Evolutionary conservation across 1,140 invertebrate genomes (phyloP), one percentile per base, ranked within the genome.

Genomic region (Drosophila miranda): DNA sequence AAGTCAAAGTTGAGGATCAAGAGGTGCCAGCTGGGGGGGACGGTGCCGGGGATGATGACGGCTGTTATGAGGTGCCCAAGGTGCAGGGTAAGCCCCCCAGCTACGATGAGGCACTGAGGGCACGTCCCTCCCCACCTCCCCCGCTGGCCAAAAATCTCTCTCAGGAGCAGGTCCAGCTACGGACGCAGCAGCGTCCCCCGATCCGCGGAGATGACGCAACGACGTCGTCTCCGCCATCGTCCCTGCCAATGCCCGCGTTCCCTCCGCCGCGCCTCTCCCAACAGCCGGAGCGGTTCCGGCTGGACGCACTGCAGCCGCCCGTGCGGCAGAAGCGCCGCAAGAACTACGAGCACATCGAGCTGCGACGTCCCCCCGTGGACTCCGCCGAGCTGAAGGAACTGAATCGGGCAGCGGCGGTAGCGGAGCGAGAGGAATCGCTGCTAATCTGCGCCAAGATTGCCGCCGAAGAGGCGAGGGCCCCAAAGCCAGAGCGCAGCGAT

Each of bases 261-360:
- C 90, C 90, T 6, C 67, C 90, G 7, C 90, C 90, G 1, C 62
- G 81, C 21, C 53, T 83, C 1, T 84, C 81, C 6, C 80, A 84
- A 38, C 80, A 84, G 14, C 26, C 59, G 23, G 69, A 72, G 48
- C 59, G 45, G 43, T 75, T 53, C 53, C 81, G 43, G 6, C 9
- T 74, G 34, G 81, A 67, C 0, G 67, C 67, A 26, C 21, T 77
- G 23, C 69, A 68, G 57, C 77, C 61, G 34, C 89, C 89, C 19
- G 61, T 43, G 26, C 28, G 63, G 2, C 60, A 77, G 21, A 89
- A 87, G 50, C 80, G 87, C 1, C 68, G 73, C 4, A 91, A 89
- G 41, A 90, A 90, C 69, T 89, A 91, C 51, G 90, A 90, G 56
- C 62, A 82, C 49, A 90, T 91, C 6, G 70, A 88, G 46, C 44